phyloP scores from a whole-genome alignment of 1,140 invertebrate species.

The Brachionus sp. region DNA sequence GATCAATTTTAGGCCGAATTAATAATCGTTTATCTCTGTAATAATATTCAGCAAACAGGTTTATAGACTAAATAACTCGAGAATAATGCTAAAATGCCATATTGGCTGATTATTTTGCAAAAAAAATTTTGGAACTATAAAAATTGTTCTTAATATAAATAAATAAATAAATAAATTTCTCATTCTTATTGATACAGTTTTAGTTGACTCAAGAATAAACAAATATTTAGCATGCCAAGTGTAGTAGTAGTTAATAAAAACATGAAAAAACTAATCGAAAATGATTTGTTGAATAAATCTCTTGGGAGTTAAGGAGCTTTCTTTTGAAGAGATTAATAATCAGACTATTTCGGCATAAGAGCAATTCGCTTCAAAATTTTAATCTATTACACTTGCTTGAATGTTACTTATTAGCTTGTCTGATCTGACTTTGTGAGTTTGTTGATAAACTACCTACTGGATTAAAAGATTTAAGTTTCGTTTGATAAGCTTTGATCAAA shows the following conservation, averaged over 20 bases:
- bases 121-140: neutral
- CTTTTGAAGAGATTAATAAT: slow-evolving; percentile 26
- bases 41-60: slow-evolving; percentile 15
- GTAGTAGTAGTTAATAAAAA: slow-evolving; percentile 31
- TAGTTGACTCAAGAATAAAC: slow-evolving; percentile 25
- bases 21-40: slow-evolving; percentile 21
- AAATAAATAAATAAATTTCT: slow-evolving; percentile 13
- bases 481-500: neutral
- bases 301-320: slow-evolving; percentile 26
- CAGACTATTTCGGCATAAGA: slow-evolving; percentile 24
- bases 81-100: neutral
- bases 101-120: slow-evolving; percentile 18
- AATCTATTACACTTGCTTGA: neutral
- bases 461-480: slow-evolving; percentile 9
- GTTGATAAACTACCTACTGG: slow-evolving; percentile 19
- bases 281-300: slow-evolving; percentile 1
- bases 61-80: slow-evolving; percentile 21
- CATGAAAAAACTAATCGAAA: slow-evolving; percentile 8
- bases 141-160: neutral
- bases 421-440: neutral
- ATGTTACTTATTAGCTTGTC: slow-evolving; percentile 19
- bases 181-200: neutral
- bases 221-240: slow-evolving; percentile 41
- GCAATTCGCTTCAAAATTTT: neutral
- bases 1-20: neutral